Evolutionary conservation across 2,888 invertebrate genomes (phyloP), one percentile per base, ranked within the genome.

Genomic region (Lypha dubia): DNA sequence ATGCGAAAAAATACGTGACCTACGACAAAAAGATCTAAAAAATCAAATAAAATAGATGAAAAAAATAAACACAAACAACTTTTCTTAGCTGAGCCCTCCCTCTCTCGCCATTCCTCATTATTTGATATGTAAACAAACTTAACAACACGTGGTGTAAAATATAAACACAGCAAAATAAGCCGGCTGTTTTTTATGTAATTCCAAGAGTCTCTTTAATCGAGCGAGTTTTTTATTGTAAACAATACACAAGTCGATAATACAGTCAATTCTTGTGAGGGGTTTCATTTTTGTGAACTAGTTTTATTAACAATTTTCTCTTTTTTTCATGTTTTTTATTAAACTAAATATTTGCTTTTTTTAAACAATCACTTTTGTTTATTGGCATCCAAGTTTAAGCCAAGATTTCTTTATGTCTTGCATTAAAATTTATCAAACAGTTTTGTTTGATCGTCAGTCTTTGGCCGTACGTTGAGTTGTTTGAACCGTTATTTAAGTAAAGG

Each of bases 311-410:
- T 62, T 71, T 71, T 44, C 76, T 82, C 82, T 71, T 70, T 67
- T 49, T 51, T 24, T 56, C 32, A 63, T 65, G 63, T 49, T 60
- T 63, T 17, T 49, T 74, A 62, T 22, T 15, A 62, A 80, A 67
- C 35, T 24, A 44, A 49, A 51, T 15, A 17, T n/a, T 67, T 71
- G 41, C 41, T 68, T 77, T 77, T 49, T 44, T 44, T 60, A 60
- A 71, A 73, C 79, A 82, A 76, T 82, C 75, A 70, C 81, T 82
- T 82, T 84, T 74, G 77, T 77, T 84, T 81, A 77, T 77, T 79
- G 71, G 60, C 74, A 63, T 35, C 38, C 32, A 44, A 65, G 58
- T 77, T 81, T 65, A 73, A 84, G 77, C 44, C 71, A 77, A 73
- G 67, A 67, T 74, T 73, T 62, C 49, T 35, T 53, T 60, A 32